phyloP scores from a whole-genome alignment of 2,797 vertebrate species.

The Rhodeus uyekii region DNA sequence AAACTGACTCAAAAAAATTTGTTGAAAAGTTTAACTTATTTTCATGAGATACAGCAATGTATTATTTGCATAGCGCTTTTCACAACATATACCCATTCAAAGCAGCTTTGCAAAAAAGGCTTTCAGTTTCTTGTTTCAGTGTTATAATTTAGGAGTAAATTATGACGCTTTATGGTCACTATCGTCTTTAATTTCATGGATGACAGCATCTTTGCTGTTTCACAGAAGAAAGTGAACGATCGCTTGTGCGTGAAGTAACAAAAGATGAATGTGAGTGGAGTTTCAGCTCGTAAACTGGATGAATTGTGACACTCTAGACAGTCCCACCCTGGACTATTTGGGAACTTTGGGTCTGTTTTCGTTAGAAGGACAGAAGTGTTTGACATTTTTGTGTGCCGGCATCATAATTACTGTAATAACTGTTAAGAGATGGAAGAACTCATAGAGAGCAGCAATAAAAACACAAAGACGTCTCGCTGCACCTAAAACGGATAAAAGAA shows the following conservation, averaged over 20 bases:
- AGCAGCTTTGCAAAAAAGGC: background rate
- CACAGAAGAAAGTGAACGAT: background rate
- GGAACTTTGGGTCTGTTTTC: background rate
- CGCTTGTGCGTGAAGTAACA: background rate
- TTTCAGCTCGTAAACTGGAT: background rate
- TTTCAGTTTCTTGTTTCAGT: background rate
- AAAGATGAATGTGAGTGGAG: background rate
- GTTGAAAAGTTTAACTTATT: too few relatives aligned
- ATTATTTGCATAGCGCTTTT: too few relatives aligned
- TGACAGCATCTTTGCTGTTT: background rate
- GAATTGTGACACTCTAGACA: background rate
- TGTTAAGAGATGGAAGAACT: background rate
- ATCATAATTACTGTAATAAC: background rate
- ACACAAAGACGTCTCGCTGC: background rate
- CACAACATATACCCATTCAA: background rate
- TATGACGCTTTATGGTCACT: background rate
- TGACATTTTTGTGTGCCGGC: background rate
- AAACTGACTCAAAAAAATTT: too few relatives aligned
- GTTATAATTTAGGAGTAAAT: background rate
- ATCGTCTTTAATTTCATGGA: background rate
- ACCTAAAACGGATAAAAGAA: background rate
- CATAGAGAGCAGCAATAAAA: slow-evolving; percentile 10
- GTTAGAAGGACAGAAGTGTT: background rate
- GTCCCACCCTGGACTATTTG: background rate
- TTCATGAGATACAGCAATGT: too few relatives aligned